Base-by-base conservation (phyloP, 2,888 invertebrate genomes). In the Chaetogeoica ovagalla region DNA sequence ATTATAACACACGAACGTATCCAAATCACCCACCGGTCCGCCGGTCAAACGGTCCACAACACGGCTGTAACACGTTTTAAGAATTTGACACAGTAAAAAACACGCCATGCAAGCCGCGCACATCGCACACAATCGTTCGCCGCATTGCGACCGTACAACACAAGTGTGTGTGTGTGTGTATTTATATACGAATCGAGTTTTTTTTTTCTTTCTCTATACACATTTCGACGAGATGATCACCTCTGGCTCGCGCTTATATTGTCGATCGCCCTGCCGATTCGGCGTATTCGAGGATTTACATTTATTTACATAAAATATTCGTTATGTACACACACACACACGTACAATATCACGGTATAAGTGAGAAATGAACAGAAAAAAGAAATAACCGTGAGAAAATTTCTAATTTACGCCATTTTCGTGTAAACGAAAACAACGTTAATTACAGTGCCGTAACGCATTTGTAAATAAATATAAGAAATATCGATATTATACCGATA, bases 21-120 rank as follows among this genome's bases (percentile, higher is more conserved):
- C 63, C 19, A 74, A 63, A 30, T 30, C 30, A 30, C 30, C 30
- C 52, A 63, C 55, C 63, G 63, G 63, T 63, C 62, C n/a, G 1
- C 48, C 15, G 37, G 62, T 39, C 52, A 55, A 52, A 9, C 7
- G n/a, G n/a, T n/a, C 63, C 2, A 19, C 30, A 43, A 55, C 69
- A 23, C 66, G 15, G 21, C 48, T 21, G 37, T 11, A 74, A 74
- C 74, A 65, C 63, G 74, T 74, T 74, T 74, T 17, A 17, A 74
- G 74, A 65, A 74, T 74, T 74, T 65, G 74, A 74, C 74, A 74
- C 21, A 74, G 73, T 65, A 65, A 55, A 63, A 65, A 55, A 63
- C 73, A 55, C 74, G 37, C 52, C 52, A 19, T 55, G 30, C 48
- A 19, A 19, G 55, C 6, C 19, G n/a, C n/a, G n/a, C n/a, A n/a